These are phyloP conservation scores for Drosophila anceps DNA, from an alignment of 2,888 invertebrate genomes.

Conservation along the genomic window DNA sequence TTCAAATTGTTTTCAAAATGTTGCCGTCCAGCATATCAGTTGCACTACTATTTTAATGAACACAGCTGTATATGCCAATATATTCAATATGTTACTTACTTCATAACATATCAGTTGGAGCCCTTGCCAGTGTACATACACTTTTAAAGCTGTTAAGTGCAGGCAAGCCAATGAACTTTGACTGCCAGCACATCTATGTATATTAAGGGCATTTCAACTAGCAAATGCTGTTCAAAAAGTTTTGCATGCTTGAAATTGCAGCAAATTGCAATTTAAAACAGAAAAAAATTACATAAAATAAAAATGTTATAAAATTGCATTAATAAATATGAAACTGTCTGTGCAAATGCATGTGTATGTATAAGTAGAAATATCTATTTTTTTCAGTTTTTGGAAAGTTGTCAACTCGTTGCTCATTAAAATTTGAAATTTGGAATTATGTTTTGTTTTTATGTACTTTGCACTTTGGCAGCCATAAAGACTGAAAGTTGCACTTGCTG, in stretches of 20 bases:
- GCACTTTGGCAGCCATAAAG: slow-evolving; percentile 47
- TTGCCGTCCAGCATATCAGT: no score
- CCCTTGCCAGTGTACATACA: neutral
- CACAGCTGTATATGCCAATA: no score
- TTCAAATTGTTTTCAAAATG: no score
- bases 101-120: neutral
- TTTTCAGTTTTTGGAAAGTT: slow-evolving; percentile 22
- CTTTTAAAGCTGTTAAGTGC: neutral
- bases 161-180: slow-evolving; percentile 14
- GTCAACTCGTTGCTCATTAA: slow-evolving; percentile 63
- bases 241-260: slow-evolving; percentile 2
- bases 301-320: slow-evolving; percentile 21
- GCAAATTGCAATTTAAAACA: slow-evolving; percentile 4
- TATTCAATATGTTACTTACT: neutral
- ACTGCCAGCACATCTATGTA: neutral
- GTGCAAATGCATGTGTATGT: neutral
- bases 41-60: no score
- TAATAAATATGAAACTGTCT: slow-evolving; percentile 20
- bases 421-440: slow-evolving; percentile 70
- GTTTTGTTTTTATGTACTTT: slow-evolving; percentile 62
- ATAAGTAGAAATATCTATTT: no score
- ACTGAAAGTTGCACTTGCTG: slow-evolving; percentile 60
- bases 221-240: neutral
- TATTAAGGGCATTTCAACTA: slow-evolving; percentile 7
- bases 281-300: neutral